Conservation (phyloP, 2,797 vertebrate species). For the Rousettus madagascariensis region DNA sequence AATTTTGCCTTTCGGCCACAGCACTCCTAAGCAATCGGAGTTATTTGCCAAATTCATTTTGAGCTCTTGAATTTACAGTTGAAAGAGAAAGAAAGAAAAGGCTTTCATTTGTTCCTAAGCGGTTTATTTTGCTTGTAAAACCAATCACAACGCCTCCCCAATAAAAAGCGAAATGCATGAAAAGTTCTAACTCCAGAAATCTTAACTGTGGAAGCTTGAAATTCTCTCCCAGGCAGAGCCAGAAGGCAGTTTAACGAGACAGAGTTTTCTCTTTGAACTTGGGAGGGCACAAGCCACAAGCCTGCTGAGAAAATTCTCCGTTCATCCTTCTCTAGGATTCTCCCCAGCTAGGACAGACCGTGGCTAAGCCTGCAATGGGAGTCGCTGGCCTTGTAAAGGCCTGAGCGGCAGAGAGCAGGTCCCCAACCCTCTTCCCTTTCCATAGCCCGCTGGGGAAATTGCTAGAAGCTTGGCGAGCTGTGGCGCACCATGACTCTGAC, state of each 20-base stretch:
- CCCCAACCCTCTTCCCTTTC: fast-evolving
- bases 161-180: conserved; percentile 65
- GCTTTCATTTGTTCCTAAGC: conserved; percentile 67
- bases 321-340: conserved; percentile 21
- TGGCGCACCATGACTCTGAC: background rate
- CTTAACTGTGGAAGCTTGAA: conserved; percentile 26
- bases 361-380: background rate
- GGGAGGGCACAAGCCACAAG: background rate
- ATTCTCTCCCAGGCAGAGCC: background rate
- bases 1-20: conserved; percentile 49
- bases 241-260: conserved; percentile 51
- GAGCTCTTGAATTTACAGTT: conserved; percentile 75
- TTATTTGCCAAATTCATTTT: conserved; percentile 67
- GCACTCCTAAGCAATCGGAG: background rate
- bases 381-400: background rate
- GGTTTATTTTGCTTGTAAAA: conserved; percentile 70
- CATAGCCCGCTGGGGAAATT: background rate
- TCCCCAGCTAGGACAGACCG: background rate
- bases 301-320: conserved; percentile 37
- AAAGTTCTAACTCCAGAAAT: conserved; percentile 59
- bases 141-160: conserved; percentile 68
- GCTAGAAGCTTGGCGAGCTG: fast-evolving
- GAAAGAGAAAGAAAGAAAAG: conserved; percentile 62
- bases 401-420: background rate
- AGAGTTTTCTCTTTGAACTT: conserved; percentile 65